Base-by-base conservation (phyloP, 2,888 invertebrate genomes). In the Callyntrura sp. region DNA sequence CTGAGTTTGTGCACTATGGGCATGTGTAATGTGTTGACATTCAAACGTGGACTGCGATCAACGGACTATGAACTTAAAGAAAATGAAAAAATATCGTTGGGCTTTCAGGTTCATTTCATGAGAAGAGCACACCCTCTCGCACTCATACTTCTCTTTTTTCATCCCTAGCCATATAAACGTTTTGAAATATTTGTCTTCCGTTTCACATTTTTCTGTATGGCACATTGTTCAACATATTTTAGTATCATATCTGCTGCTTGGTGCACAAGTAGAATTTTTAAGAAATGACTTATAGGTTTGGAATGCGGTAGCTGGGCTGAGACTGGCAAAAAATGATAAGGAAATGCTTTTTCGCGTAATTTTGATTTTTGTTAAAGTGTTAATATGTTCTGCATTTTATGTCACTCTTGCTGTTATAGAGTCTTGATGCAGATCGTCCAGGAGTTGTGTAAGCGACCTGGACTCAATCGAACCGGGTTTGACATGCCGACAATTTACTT, bases 341-440 rank as follows among this genome's bases (percentile, higher is more conserved):
- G 2, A 51, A 51, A 51, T 51, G 51, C 2, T 14, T 14, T 51
- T 51, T 51, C 51, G 9, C 9, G 51, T 12, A 51, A 51, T 51
- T 62, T 62, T 23, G 17, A 3, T 62, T 68, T 35, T 68, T 3
- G 17, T 88, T 88, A 55, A 17, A 14, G n/a, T n/a, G n/a, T n/a
- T 55, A 55, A 55, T n/a, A 55, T 55, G 17, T 14, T 14, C 11
- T 11, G 45, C 45, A 45, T 45, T 8, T 11, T 51, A 14, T 51
- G 51, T 51, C 14, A 14, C n/a, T 55, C 65, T 45, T 57, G n/a
- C n/a, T n/a, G n/a, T n/a, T n/a, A n/a, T n/a, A 94, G 95, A 90
- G 95, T 96, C 1, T 94, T 95, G 95, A 96, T 96, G 95, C 96
- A 96, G 94, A 96, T 96, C 90, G 96, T 95, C 0, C 96, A 96